Conservation (phyloP, 2,888 invertebrate species). For the Coelogynopora nodosa region DNA sequence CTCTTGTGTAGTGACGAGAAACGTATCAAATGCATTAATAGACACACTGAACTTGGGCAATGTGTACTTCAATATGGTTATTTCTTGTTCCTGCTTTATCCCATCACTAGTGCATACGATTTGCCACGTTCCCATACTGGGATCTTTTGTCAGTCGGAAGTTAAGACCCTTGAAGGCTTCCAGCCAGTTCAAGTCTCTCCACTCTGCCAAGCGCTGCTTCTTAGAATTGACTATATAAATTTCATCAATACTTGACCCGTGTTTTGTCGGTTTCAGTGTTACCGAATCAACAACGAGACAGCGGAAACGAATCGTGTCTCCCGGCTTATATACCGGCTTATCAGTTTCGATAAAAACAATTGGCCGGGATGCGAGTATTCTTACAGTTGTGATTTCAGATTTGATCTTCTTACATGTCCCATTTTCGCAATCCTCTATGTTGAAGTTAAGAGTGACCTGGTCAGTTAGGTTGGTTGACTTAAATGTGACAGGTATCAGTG, state of each 20-base stretch:
- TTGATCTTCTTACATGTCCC: neutral
- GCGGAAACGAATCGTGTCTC: neutral
- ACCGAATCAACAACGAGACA: neutral
- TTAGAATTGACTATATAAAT: neutral
- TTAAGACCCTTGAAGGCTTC: neutral
- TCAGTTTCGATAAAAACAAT: conserved; percentile 21
- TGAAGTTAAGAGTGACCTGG: neutral
- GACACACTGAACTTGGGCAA: neutral
- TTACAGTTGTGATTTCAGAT: neutral
- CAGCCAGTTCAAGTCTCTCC: neutral
- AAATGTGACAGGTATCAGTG: neutral
- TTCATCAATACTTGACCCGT: neutral
- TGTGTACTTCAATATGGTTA: neutral
- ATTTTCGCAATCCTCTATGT: neutral
- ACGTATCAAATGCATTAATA: neutral
- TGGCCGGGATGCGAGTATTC: neutral
- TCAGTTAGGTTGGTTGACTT: neutral
- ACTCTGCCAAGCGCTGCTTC: neutral
- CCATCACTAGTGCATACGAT: neutral
- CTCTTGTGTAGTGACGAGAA: neutral
- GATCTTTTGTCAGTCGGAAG: conserved; percentile 11
- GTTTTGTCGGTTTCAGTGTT: neutral
- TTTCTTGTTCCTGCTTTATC: neutral
- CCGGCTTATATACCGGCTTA: conserved; percentile 15
- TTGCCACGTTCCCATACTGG: neutral